A percentile compares a stretch with the other conserved stretches of the same genome.
phyloP scores from a whole-genome alignment of 2,888 invertebrate genomes.

The Amaurobius ferox region DNA sequence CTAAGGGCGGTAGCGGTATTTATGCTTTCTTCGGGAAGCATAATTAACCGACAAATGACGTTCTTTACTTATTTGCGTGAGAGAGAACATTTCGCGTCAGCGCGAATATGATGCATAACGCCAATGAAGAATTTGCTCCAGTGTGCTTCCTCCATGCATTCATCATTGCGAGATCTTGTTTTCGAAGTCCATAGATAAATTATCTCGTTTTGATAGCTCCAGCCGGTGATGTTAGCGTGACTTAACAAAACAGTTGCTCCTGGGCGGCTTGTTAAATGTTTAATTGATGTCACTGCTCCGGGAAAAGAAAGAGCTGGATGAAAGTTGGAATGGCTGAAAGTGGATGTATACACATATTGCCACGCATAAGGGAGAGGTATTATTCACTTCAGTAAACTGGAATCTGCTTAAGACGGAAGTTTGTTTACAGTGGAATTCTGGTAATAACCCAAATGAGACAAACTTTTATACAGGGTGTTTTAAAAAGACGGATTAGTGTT shows the following conservation, averaged over 20 bases:
- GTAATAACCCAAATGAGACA: no score
- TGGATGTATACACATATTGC: no score
- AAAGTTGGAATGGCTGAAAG: no score
- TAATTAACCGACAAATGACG: slow-evolving; percentile 16
- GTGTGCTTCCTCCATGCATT: slow-evolving; percentile 15
- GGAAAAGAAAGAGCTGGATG: no score
- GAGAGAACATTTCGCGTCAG: slow-evolving; percentile 23
- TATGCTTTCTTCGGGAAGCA: neutral
- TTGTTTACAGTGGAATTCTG: no score
- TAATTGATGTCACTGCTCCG: slow-evolving; percentile 35
- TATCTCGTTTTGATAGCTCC: slow-evolving; percentile 22
- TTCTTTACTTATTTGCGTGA: slow-evolving; percentile 35
- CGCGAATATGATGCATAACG: slow-evolving; percentile 34
- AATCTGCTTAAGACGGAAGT: no score
- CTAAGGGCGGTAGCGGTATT: neutral
- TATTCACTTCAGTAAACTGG: no score
- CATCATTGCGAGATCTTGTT: slow-evolving; percentile 27
- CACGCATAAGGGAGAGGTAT: no score
- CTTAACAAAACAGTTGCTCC: slow-evolving; percentile 28
- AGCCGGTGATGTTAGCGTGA: slow-evolving; percentile 18
- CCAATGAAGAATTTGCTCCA: slow-evolving; percentile 3
- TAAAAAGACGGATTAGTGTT: no score
- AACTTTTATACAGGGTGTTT: no score
- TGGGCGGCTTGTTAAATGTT: slow-evolving; percentile 35
- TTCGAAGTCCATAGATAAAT: slow-evolving; percentile 31